Evolutionary conservation across 2,888 invertebrate species (phyloP).

Genomic region (Drosophila peninsularis): DNA sequence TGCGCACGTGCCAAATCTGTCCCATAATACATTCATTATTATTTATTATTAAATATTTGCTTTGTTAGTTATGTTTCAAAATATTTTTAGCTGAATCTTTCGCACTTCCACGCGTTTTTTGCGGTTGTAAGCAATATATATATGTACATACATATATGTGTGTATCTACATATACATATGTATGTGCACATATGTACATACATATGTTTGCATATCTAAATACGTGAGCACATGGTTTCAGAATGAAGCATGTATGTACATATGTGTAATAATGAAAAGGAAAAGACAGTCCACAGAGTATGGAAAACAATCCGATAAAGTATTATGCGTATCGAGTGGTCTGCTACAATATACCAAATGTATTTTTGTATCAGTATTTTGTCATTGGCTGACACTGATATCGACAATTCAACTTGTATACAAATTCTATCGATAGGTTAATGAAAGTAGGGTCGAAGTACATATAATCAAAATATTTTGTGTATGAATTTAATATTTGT

Average conservation of each 20-base stretch:
- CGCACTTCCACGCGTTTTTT: slow-evolving; percentile 13
- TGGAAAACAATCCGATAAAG: slow-evolving; percentile 21
- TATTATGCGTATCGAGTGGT: slow-evolving; percentile 3
- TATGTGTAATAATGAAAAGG: slow-evolving; percentile 3
- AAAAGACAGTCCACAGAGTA: slow-evolving; percentile 17
- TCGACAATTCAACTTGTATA: neutral
- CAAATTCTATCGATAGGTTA: no score
- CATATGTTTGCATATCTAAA: slow-evolving; percentile 2
- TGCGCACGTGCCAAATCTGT: neutral
- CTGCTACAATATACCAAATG: no score
- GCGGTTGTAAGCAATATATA: neutral
- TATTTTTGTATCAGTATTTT: no score
- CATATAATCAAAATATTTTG: no score
- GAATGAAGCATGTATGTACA: neutral
- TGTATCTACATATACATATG: neutral
- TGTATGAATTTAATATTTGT: no score
- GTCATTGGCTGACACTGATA: no score
- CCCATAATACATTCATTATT: neutral
- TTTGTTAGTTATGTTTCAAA: neutral
- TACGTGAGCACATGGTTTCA: slow-evolving; percentile 5
- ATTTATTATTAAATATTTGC: neutral
- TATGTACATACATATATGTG: neutral
- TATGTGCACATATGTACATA: neutral
- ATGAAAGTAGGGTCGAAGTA: no score
- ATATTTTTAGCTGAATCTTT: neutral